phyloP scores from a whole-genome alignment of 2,797 vertebrate genomes.

The Synanceia verrucosa region DNA sequence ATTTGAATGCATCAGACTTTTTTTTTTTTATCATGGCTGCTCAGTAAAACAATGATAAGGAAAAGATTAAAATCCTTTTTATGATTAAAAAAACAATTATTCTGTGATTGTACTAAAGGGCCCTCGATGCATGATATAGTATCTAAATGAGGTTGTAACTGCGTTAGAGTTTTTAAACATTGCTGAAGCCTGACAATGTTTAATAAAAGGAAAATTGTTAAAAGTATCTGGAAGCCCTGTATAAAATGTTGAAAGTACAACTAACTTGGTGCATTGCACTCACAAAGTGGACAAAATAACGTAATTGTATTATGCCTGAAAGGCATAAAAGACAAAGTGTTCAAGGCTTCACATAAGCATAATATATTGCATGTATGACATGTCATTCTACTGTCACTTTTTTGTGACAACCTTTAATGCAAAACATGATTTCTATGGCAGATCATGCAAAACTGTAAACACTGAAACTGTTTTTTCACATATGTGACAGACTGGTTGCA shows the following conservation, averaged over 20 bases:
- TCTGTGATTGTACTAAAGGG: not conserved
- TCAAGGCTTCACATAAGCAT: not conserved
- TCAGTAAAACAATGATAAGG: not conserved
- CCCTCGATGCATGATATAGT: not conserved
- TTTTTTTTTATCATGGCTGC: not conserved
- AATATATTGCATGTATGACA: not conserved
- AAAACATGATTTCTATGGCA: slow-evolving; percentile 2
- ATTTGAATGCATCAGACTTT: not conserved
- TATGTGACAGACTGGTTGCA: slow-evolving; percentile 26
- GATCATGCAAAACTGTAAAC: slow-evolving; percentile 1
- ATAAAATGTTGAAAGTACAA: not conserved
- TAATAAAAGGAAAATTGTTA: not conserved
- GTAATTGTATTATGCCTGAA: not conserved
- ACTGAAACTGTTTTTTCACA: slow-evolving; percentile 1
- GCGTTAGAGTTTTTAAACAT: no score
- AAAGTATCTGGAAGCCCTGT: not conserved
- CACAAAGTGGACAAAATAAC: not conserved
- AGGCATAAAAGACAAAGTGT: not conserved
- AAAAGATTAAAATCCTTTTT: not conserved
- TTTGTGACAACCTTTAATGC: not conserved
- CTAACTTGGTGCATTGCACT: no score
- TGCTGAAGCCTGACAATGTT: not conserved
- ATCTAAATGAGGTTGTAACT: not conserved
- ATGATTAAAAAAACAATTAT: no score
- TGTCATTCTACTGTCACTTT: not conserved